Conservation (phyloP, 2,888 invertebrate species). For the Apoda limacodes region DNA sequence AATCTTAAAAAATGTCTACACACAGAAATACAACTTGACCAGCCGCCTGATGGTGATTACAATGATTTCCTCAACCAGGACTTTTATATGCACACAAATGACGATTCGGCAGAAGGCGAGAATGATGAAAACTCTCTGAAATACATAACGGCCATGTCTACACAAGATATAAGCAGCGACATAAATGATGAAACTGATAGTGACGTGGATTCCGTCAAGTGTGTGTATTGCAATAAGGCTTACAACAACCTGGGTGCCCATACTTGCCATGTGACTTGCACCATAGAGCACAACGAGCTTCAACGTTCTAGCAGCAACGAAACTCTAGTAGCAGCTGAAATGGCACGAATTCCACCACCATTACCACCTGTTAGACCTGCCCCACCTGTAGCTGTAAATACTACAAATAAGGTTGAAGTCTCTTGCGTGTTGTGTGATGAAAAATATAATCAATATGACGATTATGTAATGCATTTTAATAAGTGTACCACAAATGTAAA, state of each 20-base stretch:
- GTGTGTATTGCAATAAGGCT: slow-evolving; percentile 53
- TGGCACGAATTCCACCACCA: slow-evolving; percentile 26
- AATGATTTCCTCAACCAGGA: slow-evolving; percentile 50
- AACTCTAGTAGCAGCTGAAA: slow-evolving; percentile 52
- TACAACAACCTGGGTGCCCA: slow-evolving; percentile 49
- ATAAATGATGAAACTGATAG: slow-evolving; percentile 61
- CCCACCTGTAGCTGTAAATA: slow-evolving; percentile 11
- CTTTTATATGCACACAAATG: slow-evolving; percentile 48
- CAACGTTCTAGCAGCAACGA: slow-evolving; percentile 54
- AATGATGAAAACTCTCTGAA: slow-evolving; percentile 48
- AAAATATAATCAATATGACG: slow-evolving; percentile 47
- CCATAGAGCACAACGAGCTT: slow-evolving; percentile 48
- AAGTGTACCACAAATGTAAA: slow-evolving; percentile 60
- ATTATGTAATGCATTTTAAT: slow-evolving; percentile 51
- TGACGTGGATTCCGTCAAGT: slow-evolving; percentile 58
- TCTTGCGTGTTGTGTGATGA: slow-evolving; percentile 59
- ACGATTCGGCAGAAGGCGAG: slow-evolving; percentile 41
- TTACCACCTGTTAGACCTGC: slow-evolving; percentile 19
- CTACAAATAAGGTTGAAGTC: slow-evolving; percentile 29
- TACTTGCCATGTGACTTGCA: slow-evolving; percentile 51
- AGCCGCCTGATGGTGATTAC: slow-evolving; percentile 38
- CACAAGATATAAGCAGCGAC: slow-evolving; percentile 28
- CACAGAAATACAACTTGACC: slow-evolving; percentile 39
- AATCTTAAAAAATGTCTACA: no score
- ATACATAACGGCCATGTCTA: slow-evolving; percentile 22